Percentiles rank a stretch among this genome's conserved stretches.
Evolutionary conservation across 1,140 invertebrate genomes (phyloP).

Genomic region (Drosophila ambigua): DNA sequence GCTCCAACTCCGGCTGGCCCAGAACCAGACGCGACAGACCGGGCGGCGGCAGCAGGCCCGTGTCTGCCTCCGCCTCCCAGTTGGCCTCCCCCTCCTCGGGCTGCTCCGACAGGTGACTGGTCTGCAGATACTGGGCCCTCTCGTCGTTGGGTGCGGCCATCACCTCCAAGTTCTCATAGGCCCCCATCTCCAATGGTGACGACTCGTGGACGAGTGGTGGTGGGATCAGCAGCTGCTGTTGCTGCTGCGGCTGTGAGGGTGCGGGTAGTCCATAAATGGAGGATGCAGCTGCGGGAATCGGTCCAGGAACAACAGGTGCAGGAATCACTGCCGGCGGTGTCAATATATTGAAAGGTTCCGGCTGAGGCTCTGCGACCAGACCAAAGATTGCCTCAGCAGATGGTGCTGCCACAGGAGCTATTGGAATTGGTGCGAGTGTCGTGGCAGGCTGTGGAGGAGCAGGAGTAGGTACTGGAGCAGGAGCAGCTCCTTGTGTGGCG

Average conservation of each 20-base stretch:
- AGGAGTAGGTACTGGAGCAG: slow-evolving; percentile 78
- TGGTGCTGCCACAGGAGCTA: no score
- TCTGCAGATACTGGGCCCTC: slow-evolving; percentile 89
- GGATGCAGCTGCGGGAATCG: no score
- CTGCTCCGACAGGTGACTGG: slow-evolving; percentile 87
- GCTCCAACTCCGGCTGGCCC: slow-evolving; percentile 86
- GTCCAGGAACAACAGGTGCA: no score
- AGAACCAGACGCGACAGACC: slow-evolving; percentile 87
- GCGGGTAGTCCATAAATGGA: slow-evolving; percentile 9
- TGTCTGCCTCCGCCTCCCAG: slow-evolving; percentile 58
- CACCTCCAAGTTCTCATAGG: slow-evolving; percentile 71
- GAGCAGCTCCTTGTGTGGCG: slow-evolving; percentile 3
- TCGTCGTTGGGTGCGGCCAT: slow-evolving; percentile 85
- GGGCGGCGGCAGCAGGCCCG: slow-evolving; percentile 85
- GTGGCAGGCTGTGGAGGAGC: neutral
- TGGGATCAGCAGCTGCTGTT: neutral
- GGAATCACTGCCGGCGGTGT: no score
- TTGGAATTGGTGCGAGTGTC: neutral
- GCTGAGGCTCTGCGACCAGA: slow-evolving; percentile 10
- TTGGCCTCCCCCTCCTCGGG: slow-evolving; percentile 70
- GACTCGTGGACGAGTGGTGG: no score
- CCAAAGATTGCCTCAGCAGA: no score
- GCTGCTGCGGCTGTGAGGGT: slow-evolving; percentile 7
- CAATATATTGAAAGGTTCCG: neutral
- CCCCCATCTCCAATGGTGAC: neutral